Conservation (phyloP, 2,113 vertebrate genomes). For the Saccopteryx bilineata region DNA sequence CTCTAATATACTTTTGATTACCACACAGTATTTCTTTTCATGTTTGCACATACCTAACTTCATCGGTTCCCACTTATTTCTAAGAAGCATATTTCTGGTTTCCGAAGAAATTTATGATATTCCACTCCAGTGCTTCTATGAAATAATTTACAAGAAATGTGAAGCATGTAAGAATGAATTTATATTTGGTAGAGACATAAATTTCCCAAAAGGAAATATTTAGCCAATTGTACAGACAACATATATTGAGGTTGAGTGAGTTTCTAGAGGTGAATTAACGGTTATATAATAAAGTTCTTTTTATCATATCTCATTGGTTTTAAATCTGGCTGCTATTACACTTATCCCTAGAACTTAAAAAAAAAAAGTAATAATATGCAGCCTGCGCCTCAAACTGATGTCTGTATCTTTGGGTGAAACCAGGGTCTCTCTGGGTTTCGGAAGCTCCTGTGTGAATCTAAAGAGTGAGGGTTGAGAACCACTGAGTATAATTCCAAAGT, state of each 20-base stretch:
- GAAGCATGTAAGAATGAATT: background rate
- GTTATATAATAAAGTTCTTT: background rate
- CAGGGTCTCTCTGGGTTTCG: background rate
- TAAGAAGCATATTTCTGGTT: background rate
- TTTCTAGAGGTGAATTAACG: background rate
- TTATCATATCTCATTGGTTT: background rate
- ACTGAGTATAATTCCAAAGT: background rate
- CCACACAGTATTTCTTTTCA: background rate
- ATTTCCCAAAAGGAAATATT: slow-evolving; percentile 5
- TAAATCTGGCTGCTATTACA: background rate
- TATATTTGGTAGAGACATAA: background rate
- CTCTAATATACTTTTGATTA: background rate
- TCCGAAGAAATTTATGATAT: background rate
- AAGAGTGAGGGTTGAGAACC: background rate
- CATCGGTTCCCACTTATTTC: background rate
- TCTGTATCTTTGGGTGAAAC: background rate
- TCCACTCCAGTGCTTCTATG: background rate
- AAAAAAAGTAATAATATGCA: background rate
- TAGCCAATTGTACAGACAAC: background rate
- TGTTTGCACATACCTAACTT: background rate
- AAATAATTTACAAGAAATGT: background rate
- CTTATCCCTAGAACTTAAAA: background rate
- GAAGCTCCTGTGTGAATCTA: background rate
- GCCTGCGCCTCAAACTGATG: background rate
- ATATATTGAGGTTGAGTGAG: background rate